A percentile compares a stretch with the other conserved stretches of the same genome.
phyloP scores from a whole-genome alignment of 1,140 invertebrate species.

The Uloborus diversus region DNA sequence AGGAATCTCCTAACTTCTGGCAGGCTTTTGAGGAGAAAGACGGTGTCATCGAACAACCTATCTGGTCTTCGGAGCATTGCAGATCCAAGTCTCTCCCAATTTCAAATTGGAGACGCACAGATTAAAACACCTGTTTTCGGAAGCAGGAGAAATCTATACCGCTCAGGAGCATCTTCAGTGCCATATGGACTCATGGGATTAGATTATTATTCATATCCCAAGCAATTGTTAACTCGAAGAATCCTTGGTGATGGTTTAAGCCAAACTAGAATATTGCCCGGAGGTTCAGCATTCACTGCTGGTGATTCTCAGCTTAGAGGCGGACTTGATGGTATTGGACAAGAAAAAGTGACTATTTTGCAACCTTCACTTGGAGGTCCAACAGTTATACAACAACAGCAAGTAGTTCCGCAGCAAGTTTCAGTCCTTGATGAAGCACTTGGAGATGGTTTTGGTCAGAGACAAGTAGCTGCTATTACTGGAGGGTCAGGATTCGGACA shows the following conservation, averaged over 20 bases:
- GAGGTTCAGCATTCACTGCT: constrained; percentile 29
- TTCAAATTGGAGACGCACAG: constrained; percentile 30
- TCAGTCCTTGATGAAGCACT: constrained; percentile 4
- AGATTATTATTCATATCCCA: constrained; percentile 49
- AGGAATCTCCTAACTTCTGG: not conserved
- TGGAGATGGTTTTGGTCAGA: constrained; percentile 14
- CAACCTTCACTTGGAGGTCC: constrained; percentile 1
- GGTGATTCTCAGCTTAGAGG: constrained; percentile 41
- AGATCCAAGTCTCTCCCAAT: constrained; percentile 7
- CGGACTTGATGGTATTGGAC: not conserved
- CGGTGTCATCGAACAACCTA: not conserved
- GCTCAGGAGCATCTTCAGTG: constrained; percentile 28
- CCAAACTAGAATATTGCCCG: constrained; percentile 13
- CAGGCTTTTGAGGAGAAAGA: not conserved
- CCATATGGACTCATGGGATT: constrained; percentile 37
- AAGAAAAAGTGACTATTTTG: constrained; percentile 21
- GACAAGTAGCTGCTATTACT: not conserved
- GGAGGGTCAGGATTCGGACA: constrained; percentile 10
- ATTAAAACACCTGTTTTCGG: constrained; percentile 16
- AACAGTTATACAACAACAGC: not conserved
- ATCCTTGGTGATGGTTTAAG: constrained; percentile 16
- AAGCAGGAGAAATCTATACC: constrained; percentile 8
- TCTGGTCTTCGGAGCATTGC: constrained; percentile 23
- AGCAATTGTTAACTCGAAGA: not conserved
- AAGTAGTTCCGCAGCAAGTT: constrained; percentile 3